Evolutionary conservation across 2,797 vertebrate genomes (phyloP), one percentile per base, ranked within the genome.

Genomic region (Danio aesculapii): DNA sequence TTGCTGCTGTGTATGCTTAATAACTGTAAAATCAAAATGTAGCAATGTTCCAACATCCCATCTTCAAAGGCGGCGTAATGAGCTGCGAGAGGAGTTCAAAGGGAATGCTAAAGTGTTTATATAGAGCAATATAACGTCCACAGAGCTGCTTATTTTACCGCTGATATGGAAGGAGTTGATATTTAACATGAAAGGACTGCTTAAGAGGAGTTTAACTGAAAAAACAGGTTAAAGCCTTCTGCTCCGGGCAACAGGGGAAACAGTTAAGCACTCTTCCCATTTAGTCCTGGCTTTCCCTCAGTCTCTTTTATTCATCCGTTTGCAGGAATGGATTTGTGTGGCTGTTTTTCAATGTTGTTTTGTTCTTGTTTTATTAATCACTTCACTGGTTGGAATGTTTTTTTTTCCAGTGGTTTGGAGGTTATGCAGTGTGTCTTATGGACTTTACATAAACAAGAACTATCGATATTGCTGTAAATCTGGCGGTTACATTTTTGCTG

Each of bases 21-120:
- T 93, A 92, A 92, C 85, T 89, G 84, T 92, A 90, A 92, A 92
- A 93, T 92, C 91, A 90, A 92, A 92, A 90, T 81, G 87, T 90
- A 89, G 88, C 88, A 88, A 86, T 90, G 88, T 89, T 92, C 88
- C 84, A 88, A 88, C 90, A 88, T 91, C 84, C 89, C 82, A 86
- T 91, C 93, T 95, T 94, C 93, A 94, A 93, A 93, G 92, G 88
- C 87, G 79, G 79, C 80, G 73, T 93, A 94, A 94, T 93, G 91
- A 94, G 89, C 84, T 79, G 67, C 57, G 68, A 76, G 86, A 82
- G 86, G 83, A 92, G 93, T 94, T 94, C 92, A 95, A 94, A 94
- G 91, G 89, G 92, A 94, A 93, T 94, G 84, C 82, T 76, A 87
- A 86, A 94, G 91, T 93, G 90, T 94, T 93, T 94, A 86, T 93